Conservation (phyloP, 2,888 invertebrate genomes). For the Drosophila paracracens region DNA sequence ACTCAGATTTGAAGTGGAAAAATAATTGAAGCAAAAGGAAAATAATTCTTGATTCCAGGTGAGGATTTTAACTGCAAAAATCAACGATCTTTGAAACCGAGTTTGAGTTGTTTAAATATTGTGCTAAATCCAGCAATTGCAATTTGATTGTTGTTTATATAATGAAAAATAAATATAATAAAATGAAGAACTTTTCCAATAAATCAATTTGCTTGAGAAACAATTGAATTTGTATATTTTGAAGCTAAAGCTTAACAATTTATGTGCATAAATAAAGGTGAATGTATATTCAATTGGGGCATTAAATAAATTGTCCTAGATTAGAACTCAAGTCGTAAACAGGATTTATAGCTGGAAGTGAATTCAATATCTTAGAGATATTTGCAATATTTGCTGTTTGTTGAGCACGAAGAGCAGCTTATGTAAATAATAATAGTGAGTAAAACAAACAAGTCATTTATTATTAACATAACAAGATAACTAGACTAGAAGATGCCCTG, state of each 20-base stretch:
- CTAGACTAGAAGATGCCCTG: not conserved
- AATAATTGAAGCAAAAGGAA: not conserved
- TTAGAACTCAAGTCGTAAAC: constrained; percentile 2
- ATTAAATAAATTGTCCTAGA: constrained; percentile 6
- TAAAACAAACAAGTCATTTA: constrained; percentile 4
- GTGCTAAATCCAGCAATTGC: not conserved
- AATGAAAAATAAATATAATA: not conserved
- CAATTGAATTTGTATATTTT: not conserved
- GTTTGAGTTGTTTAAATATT: not conserved
- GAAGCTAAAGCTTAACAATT: not conserved
- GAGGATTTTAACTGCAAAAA: not conserved
- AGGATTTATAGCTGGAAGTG: constrained; percentile 3
- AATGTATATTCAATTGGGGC: not conserved
- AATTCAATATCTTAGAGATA: not conserved
- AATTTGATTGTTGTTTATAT: not conserved
- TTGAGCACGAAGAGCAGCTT: constrained; percentile 6
- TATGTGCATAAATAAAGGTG: constrained; percentile 6
- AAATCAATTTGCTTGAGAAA: not conserved
- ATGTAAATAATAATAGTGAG: constrained; percentile 14
- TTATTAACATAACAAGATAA: too few species aligned
- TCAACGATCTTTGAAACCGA: not conserved
- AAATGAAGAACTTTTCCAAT: not conserved
- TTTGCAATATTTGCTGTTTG: not conserved
- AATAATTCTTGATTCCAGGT: not conserved
- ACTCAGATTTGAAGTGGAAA: not conserved